Base-by-base conservation (phyloP, 2,888 invertebrate genomes). In the Tetrapedia diversipes region DNA sequence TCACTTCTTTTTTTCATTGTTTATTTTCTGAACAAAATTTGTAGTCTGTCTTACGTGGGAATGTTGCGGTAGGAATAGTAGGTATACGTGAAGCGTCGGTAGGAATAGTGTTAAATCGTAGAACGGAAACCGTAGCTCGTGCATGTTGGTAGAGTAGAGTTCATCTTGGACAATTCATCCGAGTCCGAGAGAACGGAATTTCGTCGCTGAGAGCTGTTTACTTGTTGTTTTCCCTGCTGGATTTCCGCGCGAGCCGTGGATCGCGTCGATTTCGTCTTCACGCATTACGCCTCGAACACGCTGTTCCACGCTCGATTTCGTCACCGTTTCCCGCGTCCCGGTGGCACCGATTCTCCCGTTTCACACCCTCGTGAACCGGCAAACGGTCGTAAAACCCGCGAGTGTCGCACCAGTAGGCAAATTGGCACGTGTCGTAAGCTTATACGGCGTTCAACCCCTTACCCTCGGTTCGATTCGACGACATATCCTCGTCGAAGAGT, bases 281-380 rank as follows among this genome's bases (percentile, higher is more conserved):
- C 45, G 27, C 37, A 22, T 24, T 43, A 57, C 43, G 56, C 29
- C 37, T 39, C 37, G 45, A 47, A 54, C 27, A 11, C n/a, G 45
- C 16, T 45, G 34, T 37, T 41, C 14, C 11, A 56, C 29, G 61
- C 47, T 74, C 74, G 72, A 65, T 75, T 37, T 34, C 32, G 59
- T 53, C 59, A 54, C 39, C 64, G 64, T 75, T 72, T 60, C 53
- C 65, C 65, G 59, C 72, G 72, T 56, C 65, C 75, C 49, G 54
- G 65, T 72, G 72, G 59, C 65, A 60, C 65, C 41, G 60, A 72
- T 75, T 61, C 59, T 65, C 54, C 34, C 27, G 49, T 27, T 66
- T 51, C 56, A 61, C 69, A 49, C 34, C 34, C 57, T 34, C 45
- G 32, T 24, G 24, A 24, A 47, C 39, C 49, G 39, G 16, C 53